These are phyloP conservation scores for Cathartes aura DNA, from an alignment of 2,113 vertebrate species.

Conservation along the genomic window DNA sequence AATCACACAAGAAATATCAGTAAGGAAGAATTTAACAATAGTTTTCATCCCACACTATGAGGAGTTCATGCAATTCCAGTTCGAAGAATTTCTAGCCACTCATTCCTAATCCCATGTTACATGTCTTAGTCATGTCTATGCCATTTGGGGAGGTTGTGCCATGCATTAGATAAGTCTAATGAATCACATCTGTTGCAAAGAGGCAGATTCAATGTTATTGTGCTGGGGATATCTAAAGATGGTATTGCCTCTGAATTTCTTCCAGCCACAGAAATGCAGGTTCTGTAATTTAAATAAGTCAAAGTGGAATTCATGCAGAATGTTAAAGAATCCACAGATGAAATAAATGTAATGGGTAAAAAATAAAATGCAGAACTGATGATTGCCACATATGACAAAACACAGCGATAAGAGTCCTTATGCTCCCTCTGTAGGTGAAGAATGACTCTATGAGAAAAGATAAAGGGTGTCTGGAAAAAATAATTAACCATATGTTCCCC, in stretches of 20 bases:
- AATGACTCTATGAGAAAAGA: conserved; percentile 9
- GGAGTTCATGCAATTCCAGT: background rate
- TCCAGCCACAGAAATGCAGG: background rate
- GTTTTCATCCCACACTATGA: background rate
- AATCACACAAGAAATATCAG: background rate
- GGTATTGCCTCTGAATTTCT: background rate
- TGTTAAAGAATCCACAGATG: background rate
- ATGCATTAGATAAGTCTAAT: background rate
- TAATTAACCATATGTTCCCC: conserved; percentile 50
- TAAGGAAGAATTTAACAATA: background rate
- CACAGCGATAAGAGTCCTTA: background rate
- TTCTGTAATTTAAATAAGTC: background rate
- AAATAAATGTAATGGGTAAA: background rate
- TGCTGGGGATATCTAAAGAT: background rate
- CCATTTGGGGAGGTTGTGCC: background rate
- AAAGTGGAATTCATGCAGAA: background rate
- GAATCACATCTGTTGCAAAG: background rate
- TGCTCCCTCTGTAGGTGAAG: conserved; percentile 28
- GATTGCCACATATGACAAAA: background rate
- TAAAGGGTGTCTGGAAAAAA: conserved; percentile 24
- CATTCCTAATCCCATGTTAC: background rate
- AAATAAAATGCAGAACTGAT: background rate
- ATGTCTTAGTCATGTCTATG: background rate
- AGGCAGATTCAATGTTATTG: background rate
- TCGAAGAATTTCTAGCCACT: background rate